These are phyloP conservation scores for Sussaba pulchella DNA, from an alignment of 2,888 invertebrate species.

Conservation along the genomic window DNA sequence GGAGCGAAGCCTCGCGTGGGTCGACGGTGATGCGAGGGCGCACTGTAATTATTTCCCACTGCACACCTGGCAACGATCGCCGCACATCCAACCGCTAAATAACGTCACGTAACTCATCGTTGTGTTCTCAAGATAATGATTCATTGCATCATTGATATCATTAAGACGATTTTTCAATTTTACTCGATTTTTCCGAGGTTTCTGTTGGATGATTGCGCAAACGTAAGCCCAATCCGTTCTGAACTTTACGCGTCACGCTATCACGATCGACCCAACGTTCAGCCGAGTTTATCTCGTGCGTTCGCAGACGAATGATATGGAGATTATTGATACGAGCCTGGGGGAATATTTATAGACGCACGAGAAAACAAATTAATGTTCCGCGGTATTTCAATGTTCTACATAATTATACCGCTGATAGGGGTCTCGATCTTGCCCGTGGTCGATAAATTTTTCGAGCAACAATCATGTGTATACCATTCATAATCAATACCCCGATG, in stretches of 20 bases:
- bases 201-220: background rate
- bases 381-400: constrained; percentile 28
- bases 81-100: background rate
- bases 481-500: constrained; percentile 29
- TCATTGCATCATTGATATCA: background rate
- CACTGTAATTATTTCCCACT: background rate
- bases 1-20: too few relatives aligned
- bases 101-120: background rate
- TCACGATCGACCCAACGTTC: constrained; percentile 14
- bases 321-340: constrained; percentile 48
- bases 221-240: constrained; percentile 1
- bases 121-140: background rate
- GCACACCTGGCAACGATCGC: background rate
- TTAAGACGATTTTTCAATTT: background rate
- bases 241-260: constrained; percentile 8
- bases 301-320: constrained; percentile 14
- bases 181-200: background rate
- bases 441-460: constrained; percentile 51
- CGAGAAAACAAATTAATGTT: constrained; percentile 48
- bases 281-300: constrained; percentile 35
- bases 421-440: constrained; percentile 8
- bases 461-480: constrained; percentile 8
- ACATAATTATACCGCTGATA: constrained; percentile 26
- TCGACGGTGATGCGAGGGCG: background rate
- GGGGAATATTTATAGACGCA: constrained; percentile 34